A percentile compares a stretch with the other conserved stretches of the same genome.
Conservation (phyloP, 2,113 vertebrate genomes). For the Microcebus lehilahytsara region DNA sequence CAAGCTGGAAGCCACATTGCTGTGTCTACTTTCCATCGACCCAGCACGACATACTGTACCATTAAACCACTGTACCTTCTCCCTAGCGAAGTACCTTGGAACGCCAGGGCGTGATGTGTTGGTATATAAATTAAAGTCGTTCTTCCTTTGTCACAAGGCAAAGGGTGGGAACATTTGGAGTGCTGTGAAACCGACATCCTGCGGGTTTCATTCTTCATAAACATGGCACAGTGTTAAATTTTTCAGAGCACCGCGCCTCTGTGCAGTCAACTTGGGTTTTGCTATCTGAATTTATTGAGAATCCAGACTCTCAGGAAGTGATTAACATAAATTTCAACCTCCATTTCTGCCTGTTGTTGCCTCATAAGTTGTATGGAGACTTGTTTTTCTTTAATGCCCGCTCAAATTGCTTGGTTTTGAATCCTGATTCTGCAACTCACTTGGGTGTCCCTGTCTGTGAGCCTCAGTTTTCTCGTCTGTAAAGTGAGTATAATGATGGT, state of each 20-base stretch:
- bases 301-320: background rate
- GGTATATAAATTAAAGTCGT: background rate
- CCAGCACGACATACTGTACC: background rate
- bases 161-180: background rate
- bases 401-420: background rate
- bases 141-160: background rate
- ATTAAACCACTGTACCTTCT: background rate
- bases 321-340: constrained; percentile 58
- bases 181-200: background rate
- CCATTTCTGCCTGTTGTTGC: background rate
- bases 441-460: background rate
- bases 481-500: background rate
- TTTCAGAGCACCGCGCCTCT: background rate
- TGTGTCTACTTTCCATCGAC: background rate
- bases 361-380: background rate
- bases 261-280: constrained; percentile 6
- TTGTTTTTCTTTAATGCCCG: background rate
- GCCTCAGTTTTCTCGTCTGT: background rate
- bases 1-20: background rate
- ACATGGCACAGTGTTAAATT: background rate
- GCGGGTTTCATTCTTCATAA: background rate
- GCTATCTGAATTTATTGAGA: constrained; percentile 47
- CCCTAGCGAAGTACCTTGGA: background rate
- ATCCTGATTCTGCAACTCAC: background rate
- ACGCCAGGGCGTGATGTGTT: background rate